Evolutionary conservation across 2,797 vertebrate genomes (phyloP).

Genomic region (Mormyrops boulengeri): DNA sequence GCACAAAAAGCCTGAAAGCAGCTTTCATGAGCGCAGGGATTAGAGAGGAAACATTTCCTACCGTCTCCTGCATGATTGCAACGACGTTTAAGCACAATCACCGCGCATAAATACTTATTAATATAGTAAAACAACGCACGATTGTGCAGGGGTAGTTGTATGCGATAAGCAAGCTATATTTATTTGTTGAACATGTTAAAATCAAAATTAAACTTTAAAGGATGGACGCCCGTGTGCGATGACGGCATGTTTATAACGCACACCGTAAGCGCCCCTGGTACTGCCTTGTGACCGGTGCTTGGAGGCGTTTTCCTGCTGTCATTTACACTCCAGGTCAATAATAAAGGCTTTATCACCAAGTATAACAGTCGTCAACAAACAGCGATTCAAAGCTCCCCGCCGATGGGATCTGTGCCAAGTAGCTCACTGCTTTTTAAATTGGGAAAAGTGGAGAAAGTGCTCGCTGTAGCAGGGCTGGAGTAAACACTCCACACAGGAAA

Average conservation of each 20-base stretch:
- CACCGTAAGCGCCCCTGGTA: neutral
- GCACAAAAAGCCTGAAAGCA: constrained; percentile 29
- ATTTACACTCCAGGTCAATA: neutral
- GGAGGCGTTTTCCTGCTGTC: neutral
- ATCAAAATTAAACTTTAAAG: neutral
- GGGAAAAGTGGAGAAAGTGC: neutral
- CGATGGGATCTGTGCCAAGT: constrained; percentile 25
- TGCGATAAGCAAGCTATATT: neutral
- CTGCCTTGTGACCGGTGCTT: neutral
- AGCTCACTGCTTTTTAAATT: constrained; percentile 16
- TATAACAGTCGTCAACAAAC: constrained; percentile 39
- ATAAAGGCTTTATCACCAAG: constrained; percentile 38
- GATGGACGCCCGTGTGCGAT: neutral
- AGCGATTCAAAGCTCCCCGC: constrained; percentile 32
- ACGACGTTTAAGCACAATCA: neutral
- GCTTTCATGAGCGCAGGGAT: constrained; percentile 30
- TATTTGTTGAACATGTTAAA: neutral
- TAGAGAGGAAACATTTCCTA: constrained; percentile 23
- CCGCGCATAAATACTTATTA: neutral
- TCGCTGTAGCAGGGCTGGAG: neutral
- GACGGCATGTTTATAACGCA: neutral
- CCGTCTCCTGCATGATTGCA: neutral
- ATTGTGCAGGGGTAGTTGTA: neutral
- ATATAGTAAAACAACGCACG: neutral
- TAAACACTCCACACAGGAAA: constrained; percentile 26